Conservation (phyloP, 37 sponge, comb jelly and placozoan genomes). For the Geodia barretti region DNA sequence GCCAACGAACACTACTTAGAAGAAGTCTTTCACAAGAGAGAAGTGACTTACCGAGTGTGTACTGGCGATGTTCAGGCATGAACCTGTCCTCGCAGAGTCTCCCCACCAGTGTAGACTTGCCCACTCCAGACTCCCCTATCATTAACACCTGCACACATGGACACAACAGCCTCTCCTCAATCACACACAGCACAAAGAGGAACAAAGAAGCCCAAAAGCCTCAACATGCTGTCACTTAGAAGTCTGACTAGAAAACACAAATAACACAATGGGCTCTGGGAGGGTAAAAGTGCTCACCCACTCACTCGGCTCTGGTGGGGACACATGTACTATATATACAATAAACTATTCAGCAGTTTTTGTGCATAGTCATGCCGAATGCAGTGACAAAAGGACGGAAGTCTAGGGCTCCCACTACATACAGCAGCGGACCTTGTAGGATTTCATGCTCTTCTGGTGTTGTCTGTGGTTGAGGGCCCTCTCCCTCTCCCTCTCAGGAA, state of each 20-base stretch:
- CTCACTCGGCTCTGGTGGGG: too few species aligned
- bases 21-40: too few species aligned
- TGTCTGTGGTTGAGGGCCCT: slow-evolving; percentile 19
- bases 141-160: slow-evolving; percentile 42
- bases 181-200: neutral
- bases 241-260: too few species aligned
- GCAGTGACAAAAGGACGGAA: too few species aligned
- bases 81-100: slow-evolving; percentile 75
- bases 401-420: too few species aligned
- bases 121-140: slow-evolving; percentile 73
- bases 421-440: slow-evolving; percentile 61
- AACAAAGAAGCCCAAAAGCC: neutral
- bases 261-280: too few species aligned
- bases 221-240: too few species aligned
- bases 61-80: slow-evolving; percentile 45
- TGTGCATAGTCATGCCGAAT: too few species aligned
- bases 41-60: slow-evolving; percentile 65
- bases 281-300: too few species aligned
- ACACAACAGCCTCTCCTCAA: neutral
- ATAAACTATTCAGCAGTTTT: too few species aligned
- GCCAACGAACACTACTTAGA: too few species aligned
- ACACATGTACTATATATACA: too few species aligned
- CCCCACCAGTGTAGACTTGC: slow-evolving; percentile 71
- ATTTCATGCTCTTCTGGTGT: slow-evolving; percentile 18
- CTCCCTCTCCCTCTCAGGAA: slow-evolving; percentile 40